Evolutionary conservation across 2,888 invertebrate genomes (phyloP), one percentile per base, ranked within the genome.

Genomic region (Andrena trimmerana): DNA sequence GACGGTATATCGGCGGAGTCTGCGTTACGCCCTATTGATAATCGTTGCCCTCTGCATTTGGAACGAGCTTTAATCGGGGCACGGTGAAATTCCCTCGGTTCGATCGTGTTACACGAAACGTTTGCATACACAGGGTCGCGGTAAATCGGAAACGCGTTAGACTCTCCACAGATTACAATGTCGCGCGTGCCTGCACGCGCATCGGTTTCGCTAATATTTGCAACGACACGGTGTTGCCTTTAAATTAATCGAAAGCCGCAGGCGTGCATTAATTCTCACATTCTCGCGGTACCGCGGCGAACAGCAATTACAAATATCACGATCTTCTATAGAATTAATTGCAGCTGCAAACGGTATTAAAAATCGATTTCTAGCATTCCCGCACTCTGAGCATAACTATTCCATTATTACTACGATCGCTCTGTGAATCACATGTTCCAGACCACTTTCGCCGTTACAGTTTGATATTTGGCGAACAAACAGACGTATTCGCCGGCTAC

Each of bases 41-140:
- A 62, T 70, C 62, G 63, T 63, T 63, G 33, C 10, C 6, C 13
- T 24, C 31, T 33, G 24, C 63, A 20, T 63, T 72, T 72, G 52
- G 63, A 20, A 63, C 33, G 72, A 72, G 52, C 63, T 63, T 63
- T 72, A 63, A 63, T 72, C 52, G 50, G 31, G 24, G 63, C 72
- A 33, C 33, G 72, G 63, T 63, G 60, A 52, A 72, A 62, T 63
- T 72, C 48, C n/a, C 50, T 10, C 33, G 33, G 48, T 50, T 72
- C 63, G 71, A 71, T 71, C n/a, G 33, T 7, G 50, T 63, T 27
- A 24, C 57, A 48, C 20, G 42, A 59, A 59, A 57, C 13, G 59
- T 31, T 36, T 31, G 20, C 42, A 1, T 42, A 29, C 20, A 48
- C 48, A 48, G 42, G n/a, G 7, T 42, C 42, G 13, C 48, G 60